phyloP scores from a whole-genome alignment of 2,113 vertebrate species.

The Cynoglossus semilaevis region DNA sequence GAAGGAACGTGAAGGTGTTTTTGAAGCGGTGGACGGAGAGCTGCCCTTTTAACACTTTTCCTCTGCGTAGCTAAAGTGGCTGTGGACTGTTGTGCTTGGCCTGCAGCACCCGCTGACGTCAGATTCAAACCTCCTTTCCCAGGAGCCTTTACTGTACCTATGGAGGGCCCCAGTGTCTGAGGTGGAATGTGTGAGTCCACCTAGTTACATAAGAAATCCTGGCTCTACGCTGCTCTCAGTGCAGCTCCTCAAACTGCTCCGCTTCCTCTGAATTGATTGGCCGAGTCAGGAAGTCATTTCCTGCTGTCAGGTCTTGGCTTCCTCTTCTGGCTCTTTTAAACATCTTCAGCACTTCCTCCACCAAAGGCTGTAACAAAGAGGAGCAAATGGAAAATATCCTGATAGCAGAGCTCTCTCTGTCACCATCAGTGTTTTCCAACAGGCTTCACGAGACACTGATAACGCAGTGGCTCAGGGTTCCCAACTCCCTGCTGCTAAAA shows the following conservation, averaged over 20 bases:
- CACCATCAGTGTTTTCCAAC: not conserved
- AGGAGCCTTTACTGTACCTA: constrained; percentile 12
- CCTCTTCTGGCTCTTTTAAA: constrained; percentile 13
- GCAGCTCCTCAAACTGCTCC: constrained; percentile 9
- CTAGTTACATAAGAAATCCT: constrained; percentile 46
- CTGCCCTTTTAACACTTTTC: not conserved
- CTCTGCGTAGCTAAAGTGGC: constrained; percentile 16
- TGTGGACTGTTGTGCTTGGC: constrained; percentile 40
- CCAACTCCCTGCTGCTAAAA: too few species aligned
- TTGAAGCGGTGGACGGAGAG: not conserved
- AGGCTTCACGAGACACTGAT: too few species aligned
- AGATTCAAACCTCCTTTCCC: constrained; percentile 2
- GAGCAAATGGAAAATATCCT: not conserved
- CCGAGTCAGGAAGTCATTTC: constrained; percentile 51
- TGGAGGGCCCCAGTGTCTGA: constrained; percentile 36
- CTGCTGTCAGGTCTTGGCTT: constrained; percentile 40
- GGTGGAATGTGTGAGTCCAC: constrained; percentile 27
- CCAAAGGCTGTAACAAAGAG: not conserved
- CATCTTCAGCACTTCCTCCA: constrained; percentile 45
- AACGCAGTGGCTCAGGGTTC: too few species aligned
- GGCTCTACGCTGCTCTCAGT: constrained; percentile 10
- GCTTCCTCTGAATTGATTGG: constrained; percentile 28
- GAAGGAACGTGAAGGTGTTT: too few species aligned
- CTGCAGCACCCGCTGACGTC: not conserved
- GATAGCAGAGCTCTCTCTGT: constrained; percentile 5